Conservation (phyloP, 2,888 invertebrate genomes). For the Melitaea athalia region DNA sequence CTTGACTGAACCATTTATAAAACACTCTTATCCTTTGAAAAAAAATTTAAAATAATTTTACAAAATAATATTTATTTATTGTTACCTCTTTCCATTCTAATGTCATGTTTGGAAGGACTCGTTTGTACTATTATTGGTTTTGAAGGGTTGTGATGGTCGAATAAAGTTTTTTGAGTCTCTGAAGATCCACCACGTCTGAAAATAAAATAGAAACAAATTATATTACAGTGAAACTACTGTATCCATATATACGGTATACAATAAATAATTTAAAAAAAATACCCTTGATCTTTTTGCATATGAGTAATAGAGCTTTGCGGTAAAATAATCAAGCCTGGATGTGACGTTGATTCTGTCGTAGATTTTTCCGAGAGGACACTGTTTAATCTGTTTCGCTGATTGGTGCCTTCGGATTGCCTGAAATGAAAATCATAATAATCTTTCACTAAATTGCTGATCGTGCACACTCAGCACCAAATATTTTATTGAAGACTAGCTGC, state of each 20-base stretch:
- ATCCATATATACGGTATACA: background rate
- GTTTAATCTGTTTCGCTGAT: slow-evolving; percentile 62
- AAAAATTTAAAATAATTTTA: too few species aligned
- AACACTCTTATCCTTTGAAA: too few species aligned
- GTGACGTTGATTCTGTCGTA: slow-evolving; percentile 58
- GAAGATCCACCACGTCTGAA: slow-evolving; percentile 58
- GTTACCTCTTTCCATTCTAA: slow-evolving; percentile 73
- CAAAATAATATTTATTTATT: slow-evolving; percentile 3
- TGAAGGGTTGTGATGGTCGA: slow-evolving; percentile 78
- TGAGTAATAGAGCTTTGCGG: slow-evolving; percentile 68
- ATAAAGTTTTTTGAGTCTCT: slow-evolving; percentile 70
- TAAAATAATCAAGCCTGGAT: slow-evolving; percentile 70
- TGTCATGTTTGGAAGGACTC: slow-evolving; percentile 66
- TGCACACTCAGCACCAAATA: too few species aligned
- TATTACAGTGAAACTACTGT: background rate
- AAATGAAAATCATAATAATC: slow-evolving; percentile 6
- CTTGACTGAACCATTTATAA: too few species aligned
- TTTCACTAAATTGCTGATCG: too few species aligned
- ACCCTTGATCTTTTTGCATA: slow-evolving; percentile 69
- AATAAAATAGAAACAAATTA: slow-evolving; percentile 25
- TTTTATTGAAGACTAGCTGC: too few species aligned
- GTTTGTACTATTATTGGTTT: slow-evolving; percentile 88
- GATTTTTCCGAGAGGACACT: slow-evolving; percentile 67
- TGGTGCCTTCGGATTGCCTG: slow-evolving; percentile 54
- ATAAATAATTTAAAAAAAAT: slow-evolving; percentile 35